Evolutionary conservation across 2,888 invertebrate genomes (phyloP).

Genomic region (Mallateleia sp.): DNA sequence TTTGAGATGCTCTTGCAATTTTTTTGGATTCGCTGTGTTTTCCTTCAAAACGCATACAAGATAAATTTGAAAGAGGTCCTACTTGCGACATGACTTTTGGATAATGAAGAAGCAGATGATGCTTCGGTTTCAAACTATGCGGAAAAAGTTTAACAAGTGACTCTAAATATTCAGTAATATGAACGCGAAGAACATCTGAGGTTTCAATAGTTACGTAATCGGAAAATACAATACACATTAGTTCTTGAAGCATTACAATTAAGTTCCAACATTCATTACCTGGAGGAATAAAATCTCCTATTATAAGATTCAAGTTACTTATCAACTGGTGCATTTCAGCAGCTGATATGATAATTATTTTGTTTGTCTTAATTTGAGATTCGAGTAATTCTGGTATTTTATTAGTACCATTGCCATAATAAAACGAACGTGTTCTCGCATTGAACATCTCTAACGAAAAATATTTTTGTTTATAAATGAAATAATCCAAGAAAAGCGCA

Average conservation of each 20-base stretch:
- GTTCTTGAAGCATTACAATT: not conserved
- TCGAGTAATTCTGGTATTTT: slow-evolving; percentile 54
- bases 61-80: slow-evolving; percentile 71
- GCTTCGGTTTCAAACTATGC: slow-evolving; percentile 52
- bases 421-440: slow-evolving; percentile 43
- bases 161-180: no score
- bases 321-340: slow-evolving; percentile 46
- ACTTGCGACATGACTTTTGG: slow-evolving; percentile 61
- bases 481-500: slow-evolving; percentile 24
- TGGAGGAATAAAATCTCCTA: slow-evolving; percentile 23
- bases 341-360: slow-evolving; percentile 45
- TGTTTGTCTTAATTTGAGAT: slow-evolving; percentile 51
- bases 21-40: slow-evolving; percentile 72
- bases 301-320: slow-evolving; percentile 30
- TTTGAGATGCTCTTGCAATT: slow-evolving; percentile 36
- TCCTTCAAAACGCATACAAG: no score
- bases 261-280: slow-evolving; percentile 32
- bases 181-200: no score
- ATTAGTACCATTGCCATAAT: slow-evolving; percentile 52
- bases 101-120: slow-evolving; percentile 74
- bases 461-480: slow-evolving; percentile 41
- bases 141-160: no score
- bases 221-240: not conserved
- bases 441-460: slow-evolving; percentile 44
- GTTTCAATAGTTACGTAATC: not conserved